Conservation (phyloP, 2,113 vertebrate species). For the Dasyurus viverrinus region DNA sequence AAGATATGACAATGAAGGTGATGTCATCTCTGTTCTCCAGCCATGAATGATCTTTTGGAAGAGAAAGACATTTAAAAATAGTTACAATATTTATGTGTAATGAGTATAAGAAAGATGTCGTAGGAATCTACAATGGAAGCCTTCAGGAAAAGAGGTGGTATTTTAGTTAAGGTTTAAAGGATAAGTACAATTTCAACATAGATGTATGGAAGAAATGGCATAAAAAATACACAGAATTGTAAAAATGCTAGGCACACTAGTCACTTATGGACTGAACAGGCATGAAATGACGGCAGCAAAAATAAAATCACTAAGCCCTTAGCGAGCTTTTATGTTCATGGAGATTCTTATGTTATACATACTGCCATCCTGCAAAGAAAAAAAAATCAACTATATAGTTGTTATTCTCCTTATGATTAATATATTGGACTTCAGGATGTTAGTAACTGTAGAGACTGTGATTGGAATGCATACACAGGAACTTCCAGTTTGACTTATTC, state of each 20-base stretch:
- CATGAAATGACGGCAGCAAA: constrained; percentile 89
- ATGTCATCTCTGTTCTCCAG: not conserved
- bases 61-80: not conserved
- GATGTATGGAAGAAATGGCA: not conserved
- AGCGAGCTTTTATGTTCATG: constrained; percentile 91
- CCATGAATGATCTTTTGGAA: not conserved
- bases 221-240: not conserved
- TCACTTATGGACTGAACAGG: constrained; percentile 92
- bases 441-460: not conserved
- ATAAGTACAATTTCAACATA: not conserved
- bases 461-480: not conserved
- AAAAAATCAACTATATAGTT: constrained; percentile 86
- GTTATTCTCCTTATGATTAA: constrained; percentile 88
- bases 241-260: constrained; percentile 83
- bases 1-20: not conserved
- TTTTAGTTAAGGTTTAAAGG: not conserved
- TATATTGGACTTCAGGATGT: not conserved
- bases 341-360: constrained; percentile 91
- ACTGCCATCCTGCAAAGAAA: constrained; percentile 91
- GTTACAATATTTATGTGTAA: not conserved
- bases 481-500: not conserved
- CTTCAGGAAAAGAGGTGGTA: not conserved
- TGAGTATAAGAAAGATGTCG: not conserved
- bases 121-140: not conserved
- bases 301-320: constrained; percentile 89